Base-by-base conservation (phyloP, 1,140 invertebrate genomes). In the Olivierus martensii region DNA sequence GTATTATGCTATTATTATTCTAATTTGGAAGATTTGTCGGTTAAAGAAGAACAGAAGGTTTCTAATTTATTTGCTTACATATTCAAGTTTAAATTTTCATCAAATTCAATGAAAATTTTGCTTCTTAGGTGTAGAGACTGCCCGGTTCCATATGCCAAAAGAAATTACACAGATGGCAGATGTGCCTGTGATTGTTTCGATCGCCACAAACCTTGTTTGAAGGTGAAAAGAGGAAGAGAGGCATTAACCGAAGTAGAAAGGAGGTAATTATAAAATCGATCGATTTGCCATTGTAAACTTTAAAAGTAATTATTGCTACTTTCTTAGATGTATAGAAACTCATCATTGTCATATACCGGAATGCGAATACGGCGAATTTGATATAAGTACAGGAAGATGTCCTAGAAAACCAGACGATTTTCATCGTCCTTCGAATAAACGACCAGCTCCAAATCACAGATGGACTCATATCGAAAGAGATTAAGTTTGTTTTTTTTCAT, bases 151-250 rank as follows among this genome's bases (percentile, higher is more conserved):
- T 53, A 50, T 22, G 38, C 17, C 19, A 19, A 38, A 11, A 45
- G 56, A n/a, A 41, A 52, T 37, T 35, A 44, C 7, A 42, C 42
- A 11, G 42, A 51, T 14, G 56, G 56, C 12, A 12, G 46, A 2
- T 57, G 56, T 19, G 50, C 51, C 15, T 57, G 56, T 47, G 56
- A 57, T 21, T 57, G 56, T 17, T 57, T 57, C 38, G 56, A 57
- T 10, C 19, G 46, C 5, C 51, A 57, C 10, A 53, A 49, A 35
- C 56, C 56, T 2, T 57, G 56, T 35, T 42, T 57, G 3, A n/a
- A 48, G 19, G 17, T 57, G 3, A 57, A 57, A 19, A 49, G 56
- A 37, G 56, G 56, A 5, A 15, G 51, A 34, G 56, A 57, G 5
- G 51, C 51, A 1, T 37, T 57, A 2, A 12, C 39, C 2, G 51